Evolutionary conservation across 2,888 invertebrate genomes (phyloP).

Genomic region (Lumbricus terrestris): DNA sequence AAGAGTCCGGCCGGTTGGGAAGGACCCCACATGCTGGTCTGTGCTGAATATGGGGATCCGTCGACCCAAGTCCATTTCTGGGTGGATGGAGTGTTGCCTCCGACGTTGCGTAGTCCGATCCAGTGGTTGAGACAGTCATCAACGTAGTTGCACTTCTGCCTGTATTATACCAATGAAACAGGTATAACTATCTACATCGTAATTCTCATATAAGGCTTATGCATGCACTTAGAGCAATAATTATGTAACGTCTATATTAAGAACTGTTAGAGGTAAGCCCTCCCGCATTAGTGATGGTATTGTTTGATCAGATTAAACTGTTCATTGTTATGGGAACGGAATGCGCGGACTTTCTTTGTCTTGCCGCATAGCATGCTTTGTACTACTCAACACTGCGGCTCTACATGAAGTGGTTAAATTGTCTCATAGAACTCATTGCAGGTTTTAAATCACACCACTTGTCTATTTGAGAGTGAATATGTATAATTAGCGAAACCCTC

Average conservation of each 20-base stretch:
- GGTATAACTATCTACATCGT: background rate
- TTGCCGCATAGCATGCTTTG: background rate
- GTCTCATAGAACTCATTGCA: too few species aligned
- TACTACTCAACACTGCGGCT: too few species aligned
- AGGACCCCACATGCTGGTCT: background rate
- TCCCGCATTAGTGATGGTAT: background rate
- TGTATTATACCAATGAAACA: background rate
- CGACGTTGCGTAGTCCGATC: background rate
- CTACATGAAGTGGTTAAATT: too few species aligned
- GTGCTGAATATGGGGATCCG: background rate
- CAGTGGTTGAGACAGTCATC: background rate
- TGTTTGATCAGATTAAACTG: background rate
- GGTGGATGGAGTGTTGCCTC: background rate
- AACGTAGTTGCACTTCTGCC: background rate
- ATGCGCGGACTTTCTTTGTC: too few species aligned
- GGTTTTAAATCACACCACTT: too few species aligned
- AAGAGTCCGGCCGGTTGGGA: background rate
- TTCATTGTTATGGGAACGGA: background rate
- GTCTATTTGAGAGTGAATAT: too few species aligned
- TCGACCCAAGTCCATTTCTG: background rate
- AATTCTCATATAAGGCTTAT: too few species aligned
- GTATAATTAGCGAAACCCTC: too few species aligned
- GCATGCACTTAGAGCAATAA: too few species aligned
- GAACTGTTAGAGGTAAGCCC: background rate
- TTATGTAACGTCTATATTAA: too few species aligned